Base-by-base conservation (phyloP, 2,797 vertebrate species). In the Perodicticus potto region DNA sequence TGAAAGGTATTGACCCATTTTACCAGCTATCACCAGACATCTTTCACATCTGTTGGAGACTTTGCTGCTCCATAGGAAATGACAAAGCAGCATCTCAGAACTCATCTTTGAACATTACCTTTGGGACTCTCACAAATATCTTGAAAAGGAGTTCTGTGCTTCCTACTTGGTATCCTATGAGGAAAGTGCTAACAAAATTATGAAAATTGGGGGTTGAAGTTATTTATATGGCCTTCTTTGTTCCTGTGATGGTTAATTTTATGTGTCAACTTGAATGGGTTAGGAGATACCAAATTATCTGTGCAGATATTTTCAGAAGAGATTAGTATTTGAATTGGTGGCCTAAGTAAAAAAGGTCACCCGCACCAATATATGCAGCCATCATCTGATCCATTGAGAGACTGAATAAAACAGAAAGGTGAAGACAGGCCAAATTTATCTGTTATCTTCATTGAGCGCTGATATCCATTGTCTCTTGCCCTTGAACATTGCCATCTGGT, bases 21-120 rank as follows among this genome's bases (percentile, higher is more conserved):
- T 29, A 2, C 19, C 32, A 32, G 22, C 45, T 9, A 40, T 3
- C 12, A 23, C 10, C 0, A 1, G 7, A 3, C 17, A 1, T 32
- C 12, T 74, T 23, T 57, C 43, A 20, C 8, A 17, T 5, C 25
- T 12, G 23, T 29, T 5, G 73, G 49, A 27, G 57, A 11, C 0
- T 5, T 22, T 80, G 40, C 20, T 61, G 22, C 13, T 20, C 22
- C 2, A 0, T 3, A 22, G 67, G 10, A 8, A 43, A 22, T 3
- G 34, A 10, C 10, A 29, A 29, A 25, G 55, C 37, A 4, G 37
- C 1, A 2, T 29, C n/a, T 57, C 10, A 3, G 53, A 32, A 16
- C 32, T 23, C 11, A 22, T 45, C 5, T 32, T 14, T 10, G 43
- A 82, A 14, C 34, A 3, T 7, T 7, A 5, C 16, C 29, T 7